These are phyloP conservation scores for Operophtera brumata DNA, from an alignment of 2,888 invertebrate genomes.

Conservation along the genomic window DNA sequence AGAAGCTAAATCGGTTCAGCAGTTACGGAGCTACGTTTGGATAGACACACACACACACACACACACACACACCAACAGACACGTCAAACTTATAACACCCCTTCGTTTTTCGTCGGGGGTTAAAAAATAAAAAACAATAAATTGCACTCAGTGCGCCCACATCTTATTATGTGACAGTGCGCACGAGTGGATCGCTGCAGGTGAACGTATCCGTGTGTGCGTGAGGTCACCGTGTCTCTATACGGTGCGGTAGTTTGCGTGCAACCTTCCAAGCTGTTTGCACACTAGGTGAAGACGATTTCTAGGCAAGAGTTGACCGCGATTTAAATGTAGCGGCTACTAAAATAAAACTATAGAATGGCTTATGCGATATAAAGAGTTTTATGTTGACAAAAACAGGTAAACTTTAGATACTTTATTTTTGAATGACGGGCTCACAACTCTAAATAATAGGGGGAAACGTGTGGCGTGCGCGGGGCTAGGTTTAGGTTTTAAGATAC, in stretches of 20 bases:
- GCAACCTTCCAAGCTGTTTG: conserved; percentile 31
- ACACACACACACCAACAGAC: no score
- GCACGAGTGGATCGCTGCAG: conserved; percentile 73
- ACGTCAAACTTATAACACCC: no score
- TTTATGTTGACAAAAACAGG: no score
- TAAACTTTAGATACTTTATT: no score
- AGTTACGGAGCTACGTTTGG: no score
- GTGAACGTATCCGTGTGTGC: conserved; percentile 62
- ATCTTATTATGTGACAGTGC: conserved; percentile 65
- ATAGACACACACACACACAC: no score
- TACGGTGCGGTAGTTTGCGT: conserved; percentile 41
- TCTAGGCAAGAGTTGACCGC: conserved; percentile 29
- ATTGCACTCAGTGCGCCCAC: conserved; percentile 35
- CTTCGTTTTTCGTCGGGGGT: no score
- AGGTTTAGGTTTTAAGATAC: no score
- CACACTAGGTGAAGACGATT: conserved; percentile 24
- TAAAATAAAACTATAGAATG: conserved; percentile 7
- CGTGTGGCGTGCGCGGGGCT: no score
- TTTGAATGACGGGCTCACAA: no score
- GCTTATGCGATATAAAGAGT: conserved; percentile 1
- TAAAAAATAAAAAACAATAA: not conserved
- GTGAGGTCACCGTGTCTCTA: conserved; percentile 67
- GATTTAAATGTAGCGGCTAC: conserved; percentile 19
- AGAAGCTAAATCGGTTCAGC: no score
- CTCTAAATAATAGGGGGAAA: no score